phyloP scores from a whole-genome alignment of 2,797 vertebrate species.

The Molossus alvarezi region DNA sequence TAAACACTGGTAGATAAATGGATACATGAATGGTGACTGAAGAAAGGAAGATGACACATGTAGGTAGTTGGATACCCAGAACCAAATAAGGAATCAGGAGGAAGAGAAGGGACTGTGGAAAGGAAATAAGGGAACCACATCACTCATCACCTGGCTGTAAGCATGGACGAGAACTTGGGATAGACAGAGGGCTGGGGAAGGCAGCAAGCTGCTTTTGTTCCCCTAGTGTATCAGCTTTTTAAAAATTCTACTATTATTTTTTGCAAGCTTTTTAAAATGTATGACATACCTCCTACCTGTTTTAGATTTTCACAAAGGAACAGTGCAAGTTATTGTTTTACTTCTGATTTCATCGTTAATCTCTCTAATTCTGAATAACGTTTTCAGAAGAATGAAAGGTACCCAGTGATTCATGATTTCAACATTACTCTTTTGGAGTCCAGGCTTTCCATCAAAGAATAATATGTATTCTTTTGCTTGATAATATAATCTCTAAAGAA shows the following conservation, averaged over 20 bases:
- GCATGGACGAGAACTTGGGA: neutral
- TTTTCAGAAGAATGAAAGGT: conserved; percentile 56
- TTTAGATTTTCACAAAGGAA: conserved; percentile 32
- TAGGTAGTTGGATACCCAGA: accelerated
- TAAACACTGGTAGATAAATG: neutral
- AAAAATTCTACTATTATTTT: neutral
- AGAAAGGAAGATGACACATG: neutral
- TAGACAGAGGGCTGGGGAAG: neutral
- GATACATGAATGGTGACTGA: neutral
- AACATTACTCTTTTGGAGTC: neutral
- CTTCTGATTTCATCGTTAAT: conserved; percentile 20
- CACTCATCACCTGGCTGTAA: accelerated
- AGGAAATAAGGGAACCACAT: neutral
- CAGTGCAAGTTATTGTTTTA: conserved; percentile 63
- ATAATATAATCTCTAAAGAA: conserved; percentile 61
- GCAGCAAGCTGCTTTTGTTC: neutral
- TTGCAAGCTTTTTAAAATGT: conserved; percentile 48
- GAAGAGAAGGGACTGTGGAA: accelerated
- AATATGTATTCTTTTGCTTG: conserved; percentile 35
- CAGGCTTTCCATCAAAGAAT: conserved; percentile 50
- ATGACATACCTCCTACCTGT: conserved; percentile 60
- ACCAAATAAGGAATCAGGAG: neutral
- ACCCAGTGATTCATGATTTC: conserved; percentile 63
- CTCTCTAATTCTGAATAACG: conserved; percentile 50
- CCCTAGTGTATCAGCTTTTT: neutral